Evolutionary conservation across 2,113 vertebrate genomes (phyloP).

Genomic region (Atlantisia rogersi): DNA sequence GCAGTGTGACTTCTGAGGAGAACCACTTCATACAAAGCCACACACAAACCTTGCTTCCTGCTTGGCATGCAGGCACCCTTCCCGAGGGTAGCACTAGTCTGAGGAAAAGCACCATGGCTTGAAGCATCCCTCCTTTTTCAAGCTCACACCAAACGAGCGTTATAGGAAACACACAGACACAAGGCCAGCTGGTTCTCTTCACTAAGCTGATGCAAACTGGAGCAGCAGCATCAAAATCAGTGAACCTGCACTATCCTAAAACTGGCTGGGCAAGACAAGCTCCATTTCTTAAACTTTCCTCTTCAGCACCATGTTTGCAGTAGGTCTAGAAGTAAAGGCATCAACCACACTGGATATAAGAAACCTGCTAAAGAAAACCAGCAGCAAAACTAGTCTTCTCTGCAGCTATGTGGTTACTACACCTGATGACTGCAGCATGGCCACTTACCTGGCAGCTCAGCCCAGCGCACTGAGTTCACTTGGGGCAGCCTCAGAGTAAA

Average conservation of each 20-base stretch:
- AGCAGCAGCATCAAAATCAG: neutral
- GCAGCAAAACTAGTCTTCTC: neutral
- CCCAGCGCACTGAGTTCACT: neutral
- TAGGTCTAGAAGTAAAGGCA: fast-evolving
- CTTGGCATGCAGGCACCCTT: neutral
- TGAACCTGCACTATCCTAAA: neutral
- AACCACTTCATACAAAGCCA: slow-evolving; percentile 30
- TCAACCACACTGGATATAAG: neutral
- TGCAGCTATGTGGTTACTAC: neutral
- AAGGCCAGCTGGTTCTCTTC: neutral
- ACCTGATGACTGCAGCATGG: neutral
- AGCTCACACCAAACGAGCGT: neutral
- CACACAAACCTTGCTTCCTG: neutral
- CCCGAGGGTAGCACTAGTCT: neutral
- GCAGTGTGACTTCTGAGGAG: slow-evolving; percentile 1
- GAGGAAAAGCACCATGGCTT: neutral
- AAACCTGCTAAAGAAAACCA: neutral
- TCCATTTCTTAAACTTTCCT: neutral
- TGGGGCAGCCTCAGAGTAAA: neutral
- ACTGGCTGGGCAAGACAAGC: neutral
- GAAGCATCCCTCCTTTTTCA: neutral
- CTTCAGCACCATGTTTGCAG: neutral
- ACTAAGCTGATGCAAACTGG: neutral
- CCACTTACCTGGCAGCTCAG: neutral
- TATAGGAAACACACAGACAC: neutral